Evolutionary conservation across 1,140 invertebrate species (phyloP).

Genomic region (Sycophila sp.): DNA sequence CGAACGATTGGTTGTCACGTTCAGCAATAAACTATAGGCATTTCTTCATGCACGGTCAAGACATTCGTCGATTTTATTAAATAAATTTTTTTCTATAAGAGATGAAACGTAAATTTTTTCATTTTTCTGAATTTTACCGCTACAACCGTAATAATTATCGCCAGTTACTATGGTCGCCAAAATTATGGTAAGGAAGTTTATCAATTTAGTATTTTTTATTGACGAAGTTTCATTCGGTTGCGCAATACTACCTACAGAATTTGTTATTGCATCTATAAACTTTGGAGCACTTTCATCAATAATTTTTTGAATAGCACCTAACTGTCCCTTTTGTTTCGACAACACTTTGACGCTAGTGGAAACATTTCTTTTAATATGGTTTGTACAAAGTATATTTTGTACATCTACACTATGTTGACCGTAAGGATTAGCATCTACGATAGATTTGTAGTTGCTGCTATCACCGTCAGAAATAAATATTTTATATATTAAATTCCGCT

Average conservation of each 20-base stretch:
- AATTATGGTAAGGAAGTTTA: not conserved
- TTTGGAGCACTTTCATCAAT: too few relatives aligned
- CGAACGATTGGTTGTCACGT: slow-evolving; percentile 54
- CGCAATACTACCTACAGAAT: not conserved
- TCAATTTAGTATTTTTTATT: not conserved
- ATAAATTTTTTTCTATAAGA: not conserved
- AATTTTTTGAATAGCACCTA: not conserved
- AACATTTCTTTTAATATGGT: not conserved
- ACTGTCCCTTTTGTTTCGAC: not conserved
- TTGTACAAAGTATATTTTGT: not conserved
- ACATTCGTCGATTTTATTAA: not conserved
- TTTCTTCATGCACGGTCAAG: slow-evolving; percentile 12
- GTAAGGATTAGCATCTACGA: not conserved
- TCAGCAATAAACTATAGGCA: slow-evolving; percentile 44
- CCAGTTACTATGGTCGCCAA: slow-evolving; percentile 12
- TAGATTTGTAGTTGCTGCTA: too few relatives aligned
- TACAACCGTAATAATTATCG: not conserved
- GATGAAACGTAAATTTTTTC: not conserved
- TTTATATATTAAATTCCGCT: not conserved
- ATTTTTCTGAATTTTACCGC: not conserved
- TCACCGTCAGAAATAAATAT: not conserved
- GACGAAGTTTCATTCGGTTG: not conserved
- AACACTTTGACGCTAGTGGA: not conserved
- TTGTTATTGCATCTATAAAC: too few relatives aligned
- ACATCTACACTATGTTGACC: not conserved